Percentiles rank a stretch among this genome's conserved stretches.
These are phyloP conservation scores for Erebia aethiops DNA, from an alignment of 2,888 invertebrate genomes.

Conservation along the genomic window DNA sequence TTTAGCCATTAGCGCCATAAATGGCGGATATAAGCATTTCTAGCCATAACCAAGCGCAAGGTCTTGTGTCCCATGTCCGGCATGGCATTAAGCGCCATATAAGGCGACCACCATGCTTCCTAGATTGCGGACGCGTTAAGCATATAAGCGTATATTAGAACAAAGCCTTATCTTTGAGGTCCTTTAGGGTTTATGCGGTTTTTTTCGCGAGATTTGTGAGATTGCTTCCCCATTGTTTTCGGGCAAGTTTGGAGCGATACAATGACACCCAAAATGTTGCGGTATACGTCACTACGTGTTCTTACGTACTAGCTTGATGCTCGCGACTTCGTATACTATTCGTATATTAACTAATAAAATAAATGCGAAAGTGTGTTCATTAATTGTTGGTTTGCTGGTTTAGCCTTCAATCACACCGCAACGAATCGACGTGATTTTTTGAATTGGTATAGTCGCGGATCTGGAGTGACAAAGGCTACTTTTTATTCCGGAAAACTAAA, in stretches of 20 bases:
- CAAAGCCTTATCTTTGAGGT: conserved; percentile 15
- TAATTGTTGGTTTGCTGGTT: too few species aligned
- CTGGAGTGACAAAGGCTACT: too few species aligned
- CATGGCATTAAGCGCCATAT: conserved; percentile 38
- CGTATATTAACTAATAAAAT: too few species aligned
- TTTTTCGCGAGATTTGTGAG: conserved; percentile 21
- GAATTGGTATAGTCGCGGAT: too few species aligned
- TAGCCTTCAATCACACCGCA: too few species aligned
- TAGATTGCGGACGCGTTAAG: conserved; percentile 36
- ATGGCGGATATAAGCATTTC: conserved; percentile 43
- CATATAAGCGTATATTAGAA: conserved; percentile 8
- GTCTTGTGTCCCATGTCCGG: conserved; percentile 21
- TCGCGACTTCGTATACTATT: too few species aligned
- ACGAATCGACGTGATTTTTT: too few species aligned
- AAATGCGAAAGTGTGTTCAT: too few species aligned
- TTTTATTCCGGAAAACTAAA: too few species aligned
- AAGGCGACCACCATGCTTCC: conserved; percentile 43
- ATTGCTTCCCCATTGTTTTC: not conserved
- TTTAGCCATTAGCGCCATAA: conserved; percentile 34
- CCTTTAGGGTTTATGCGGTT: conserved; percentile 9
- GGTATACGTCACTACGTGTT: not conserved
- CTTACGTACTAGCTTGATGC: not conserved
- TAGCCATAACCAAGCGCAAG: conserved; percentile 37
- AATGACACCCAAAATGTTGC: not conserved
- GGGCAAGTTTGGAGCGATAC: not conserved